Percentiles rank a stretch among this genome's conserved stretches.
phyloP scores from a whole-genome alignment of 2,888 invertebrate species.

The Minunthozetes semirufus region DNA sequence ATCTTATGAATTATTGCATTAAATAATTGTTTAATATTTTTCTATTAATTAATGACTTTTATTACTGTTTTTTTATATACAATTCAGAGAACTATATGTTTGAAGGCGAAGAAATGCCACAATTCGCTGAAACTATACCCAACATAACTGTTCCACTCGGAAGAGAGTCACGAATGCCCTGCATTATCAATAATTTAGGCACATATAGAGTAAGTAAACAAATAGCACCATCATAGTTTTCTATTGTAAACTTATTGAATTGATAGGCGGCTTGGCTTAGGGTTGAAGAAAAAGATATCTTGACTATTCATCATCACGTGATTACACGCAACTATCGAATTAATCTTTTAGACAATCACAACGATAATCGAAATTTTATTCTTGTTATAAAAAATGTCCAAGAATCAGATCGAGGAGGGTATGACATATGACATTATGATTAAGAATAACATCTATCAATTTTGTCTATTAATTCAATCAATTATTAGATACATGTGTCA shows the following conservation, averaged over 20 bases:
- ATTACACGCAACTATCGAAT: conserved; percentile 82
- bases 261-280: conserved; percentile 89
- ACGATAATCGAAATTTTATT: conserved; percentile 41
- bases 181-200: conserved; percentile 79
- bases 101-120: conserved; percentile 54
- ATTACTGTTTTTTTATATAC: background rate
- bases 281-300: conserved; percentile 83
- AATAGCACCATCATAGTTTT: too few relatives aligned
- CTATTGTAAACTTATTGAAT: background rate
- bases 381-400: conserved; percentile 84
- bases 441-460: too few relatives aligned
- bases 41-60: background rate
- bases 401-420: conserved; percentile 70
- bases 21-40: too few relatives aligned
- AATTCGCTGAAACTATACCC: conserved; percentile 78
- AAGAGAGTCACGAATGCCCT: conserved; percentile 75
- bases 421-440: background rate
- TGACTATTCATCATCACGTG: conserved; percentile 54
- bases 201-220: conserved; percentile 67
- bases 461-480: background rate
- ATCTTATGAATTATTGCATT: background rate
- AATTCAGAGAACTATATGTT: conserved; percentile 37
- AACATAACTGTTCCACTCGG: conserved; percentile 85
- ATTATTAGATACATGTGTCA: conserved; percentile 44
- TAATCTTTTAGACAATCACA: conserved; percentile 34